Evolutionary conservation across 1,140 invertebrate genomes (phyloP), one percentile per base, ranked within the genome.

Genomic region (Neoseiulus cucumeris): DNA sequence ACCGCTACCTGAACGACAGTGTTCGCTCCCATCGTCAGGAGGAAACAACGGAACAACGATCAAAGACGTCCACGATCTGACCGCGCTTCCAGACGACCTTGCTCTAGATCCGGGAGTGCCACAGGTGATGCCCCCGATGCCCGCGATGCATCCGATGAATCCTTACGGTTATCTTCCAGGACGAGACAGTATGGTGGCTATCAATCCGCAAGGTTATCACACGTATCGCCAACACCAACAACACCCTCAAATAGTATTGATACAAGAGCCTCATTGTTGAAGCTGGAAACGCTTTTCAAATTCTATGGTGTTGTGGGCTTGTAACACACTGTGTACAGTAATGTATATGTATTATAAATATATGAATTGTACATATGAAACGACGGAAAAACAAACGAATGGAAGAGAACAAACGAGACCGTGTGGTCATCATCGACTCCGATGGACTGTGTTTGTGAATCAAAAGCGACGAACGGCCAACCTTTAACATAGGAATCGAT

Each of bases 221-320:
- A 59, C 51, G 51, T 59, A 59, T 33, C 51, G 51, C 25, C 51
- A 59, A 59, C 51, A 59, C 33, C 51, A 59, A 9, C 51, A 59
- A 33, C 51, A 59, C 33, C 51, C 51, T 17, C 51, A 59, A 9
- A 59, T 59, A 29, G 51, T 59, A 33, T 33, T 59, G 25, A 59
- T 59, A 17, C 51, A 59, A 33, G 51, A 59, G 51, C 51, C 51
- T 25, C 51, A 59, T 59, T 59, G 51, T 59, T 59, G 51, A 59
- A 33, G 9, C 33, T 59, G 33, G 9, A 39, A 39, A 9, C 4
- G 33, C 33, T 39, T 39, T 39, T 39, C 33, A 39, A 6, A 39
- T 39, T 39, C 4, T 39, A 39, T 39, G 33, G 33, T 39, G 33
- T 39, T 39, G 33, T 39, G 33, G 33, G 33, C 33, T 39, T 39